Conservation (phyloP, 2,888 invertebrate species). For the Stenoptilia bipunctidactyla region DNA sequence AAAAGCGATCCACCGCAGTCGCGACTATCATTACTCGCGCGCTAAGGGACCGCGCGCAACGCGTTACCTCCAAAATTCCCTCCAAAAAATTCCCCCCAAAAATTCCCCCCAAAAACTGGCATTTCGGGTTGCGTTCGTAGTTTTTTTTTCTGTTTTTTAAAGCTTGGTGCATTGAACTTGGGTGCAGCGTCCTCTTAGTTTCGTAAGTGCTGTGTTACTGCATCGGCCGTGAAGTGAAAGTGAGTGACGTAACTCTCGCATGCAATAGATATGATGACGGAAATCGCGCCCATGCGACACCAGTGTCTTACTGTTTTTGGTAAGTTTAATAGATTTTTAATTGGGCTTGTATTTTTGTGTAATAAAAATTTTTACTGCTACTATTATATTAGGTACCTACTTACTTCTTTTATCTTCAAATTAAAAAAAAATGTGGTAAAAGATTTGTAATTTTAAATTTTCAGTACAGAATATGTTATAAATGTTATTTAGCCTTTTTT, state of each 20-base stretch:
- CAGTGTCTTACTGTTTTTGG: conserved; percentile 48
- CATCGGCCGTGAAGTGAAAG: conserved; percentile 54
- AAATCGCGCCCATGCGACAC: conserved; percentile 49
- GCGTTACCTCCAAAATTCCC: conserved; percentile 36
- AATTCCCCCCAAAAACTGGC: conserved; percentile 24
- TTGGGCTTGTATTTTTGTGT: conserved; percentile 14
- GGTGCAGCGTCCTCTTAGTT: conserved; percentile 44
- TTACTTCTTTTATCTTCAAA: too few relatives aligned
- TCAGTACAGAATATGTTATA: too few relatives aligned
- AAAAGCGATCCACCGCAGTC: conserved; percentile 46
- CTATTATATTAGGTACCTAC: too few relatives aligned
- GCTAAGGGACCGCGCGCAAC: conserved; percentile 54
- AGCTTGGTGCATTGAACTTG: conserved; percentile 46
- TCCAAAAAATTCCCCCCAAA: too few relatives aligned
- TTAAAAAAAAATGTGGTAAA: too few relatives aligned
- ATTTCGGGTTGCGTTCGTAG: conserved; percentile 11
- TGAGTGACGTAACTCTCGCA: conserved; percentile 62
- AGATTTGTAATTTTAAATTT: too few relatives aligned
- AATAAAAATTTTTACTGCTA: conserved; percentile 2
- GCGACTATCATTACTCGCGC: conserved; percentile 46
- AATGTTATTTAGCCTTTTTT: too few relatives aligned
- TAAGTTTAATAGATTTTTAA: conserved; percentile 29
- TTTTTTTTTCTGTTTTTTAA: conserved; percentile 23
- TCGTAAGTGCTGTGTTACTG: conserved; percentile 51
- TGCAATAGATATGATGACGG: conserved; percentile 54